Conservation (phyloP, 2,888 invertebrate genomes). For the Dicyrtoma fusca region DNA sequence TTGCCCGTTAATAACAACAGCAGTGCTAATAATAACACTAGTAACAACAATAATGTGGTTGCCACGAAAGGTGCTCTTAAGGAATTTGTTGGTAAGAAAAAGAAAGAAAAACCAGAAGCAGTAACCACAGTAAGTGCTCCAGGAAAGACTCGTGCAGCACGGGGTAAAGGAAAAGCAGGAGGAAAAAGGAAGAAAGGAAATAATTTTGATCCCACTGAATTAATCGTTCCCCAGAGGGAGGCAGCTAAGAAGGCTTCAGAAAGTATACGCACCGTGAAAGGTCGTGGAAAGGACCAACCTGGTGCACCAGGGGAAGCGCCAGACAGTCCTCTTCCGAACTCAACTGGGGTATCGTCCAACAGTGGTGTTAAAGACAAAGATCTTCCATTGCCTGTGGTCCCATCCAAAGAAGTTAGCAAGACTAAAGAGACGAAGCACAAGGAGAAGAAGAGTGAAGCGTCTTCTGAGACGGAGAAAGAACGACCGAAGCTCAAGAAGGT, state of each 20-base stretch:
- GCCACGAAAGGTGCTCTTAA: constrained; percentile 44
- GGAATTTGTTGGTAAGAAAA: constrained; percentile 44
- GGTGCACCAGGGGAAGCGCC: constrained; percentile 56
- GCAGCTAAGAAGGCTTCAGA: constrained; percentile 90
- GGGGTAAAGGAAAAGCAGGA: constrained; percentile 58
- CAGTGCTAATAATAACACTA: constrained; percentile 26
- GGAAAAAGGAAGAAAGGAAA: constrained; percentile 60
- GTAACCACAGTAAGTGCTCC: neutral
- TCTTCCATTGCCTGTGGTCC: neutral
- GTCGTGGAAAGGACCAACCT: constrained; percentile 62
- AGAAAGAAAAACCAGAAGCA: constrained; percentile 22
- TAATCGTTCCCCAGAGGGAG: constrained; percentile 86
- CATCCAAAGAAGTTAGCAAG: constrained; percentile 6
- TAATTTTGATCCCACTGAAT: constrained; percentile 67
- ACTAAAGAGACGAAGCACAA: constrained; percentile 2
- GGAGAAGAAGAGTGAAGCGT: neutral
- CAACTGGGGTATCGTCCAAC: neutral
- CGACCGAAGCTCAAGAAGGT: neutral
- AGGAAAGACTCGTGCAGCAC: constrained; percentile 26
- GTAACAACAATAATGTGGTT: constrained; percentile 29
- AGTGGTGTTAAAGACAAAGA: constrained; percentile 21
- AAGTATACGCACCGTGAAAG: constrained; percentile 70
- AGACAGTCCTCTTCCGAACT: constrained; percentile 28
- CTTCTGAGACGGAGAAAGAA: constrained; percentile 13
- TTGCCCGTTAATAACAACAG: constrained; percentile 1